Percentiles rank a stretch among this genome's conserved stretches.
phyloP scores from a whole-genome alignment of 2,888 invertebrate species.

The Leptinotarsa haldemani region DNA sequence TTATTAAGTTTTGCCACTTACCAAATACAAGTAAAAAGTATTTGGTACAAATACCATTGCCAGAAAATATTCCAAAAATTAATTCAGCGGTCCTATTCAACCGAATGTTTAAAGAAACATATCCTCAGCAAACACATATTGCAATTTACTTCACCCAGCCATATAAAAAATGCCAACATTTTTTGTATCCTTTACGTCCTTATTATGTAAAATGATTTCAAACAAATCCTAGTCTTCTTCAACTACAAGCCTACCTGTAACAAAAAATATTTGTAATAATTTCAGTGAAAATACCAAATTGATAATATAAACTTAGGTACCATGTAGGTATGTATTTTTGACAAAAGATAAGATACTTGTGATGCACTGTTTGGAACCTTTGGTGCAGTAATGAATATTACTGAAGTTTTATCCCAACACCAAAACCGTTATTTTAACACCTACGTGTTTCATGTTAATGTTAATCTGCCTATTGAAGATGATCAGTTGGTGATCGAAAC shows the following conservation, averaged over 20 bases:
- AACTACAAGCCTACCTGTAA: conserved; percentile 50
- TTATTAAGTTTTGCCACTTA: neutral
- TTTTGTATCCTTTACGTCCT: neutral
- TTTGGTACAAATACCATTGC: neutral
- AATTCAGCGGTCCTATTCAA: neutral
- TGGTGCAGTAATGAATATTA: too few species aligned
- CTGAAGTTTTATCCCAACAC: too few species aligned
- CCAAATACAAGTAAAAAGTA: neutral
- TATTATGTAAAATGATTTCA: conserved; percentile 46
- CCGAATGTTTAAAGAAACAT: neutral
- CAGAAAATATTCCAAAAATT: neutral
- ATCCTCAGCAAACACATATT: neutral
- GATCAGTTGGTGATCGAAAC: too few species aligned
- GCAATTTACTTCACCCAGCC: neutral
- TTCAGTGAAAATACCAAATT: too few species aligned
- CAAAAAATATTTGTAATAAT: conserved; percentile 16
- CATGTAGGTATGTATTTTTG: too few species aligned
- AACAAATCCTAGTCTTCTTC: conserved; percentile 42
- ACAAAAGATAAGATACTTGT: too few species aligned
- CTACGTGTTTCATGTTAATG: too few species aligned
- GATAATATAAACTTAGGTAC: too few species aligned
- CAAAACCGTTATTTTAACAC: too few species aligned
- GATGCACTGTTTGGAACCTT: too few species aligned
- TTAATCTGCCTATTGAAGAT: too few species aligned
- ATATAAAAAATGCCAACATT: neutral